phyloP scores from a whole-genome alignment of 2,888 invertebrate species.

The Pegoplata infirma region DNA sequence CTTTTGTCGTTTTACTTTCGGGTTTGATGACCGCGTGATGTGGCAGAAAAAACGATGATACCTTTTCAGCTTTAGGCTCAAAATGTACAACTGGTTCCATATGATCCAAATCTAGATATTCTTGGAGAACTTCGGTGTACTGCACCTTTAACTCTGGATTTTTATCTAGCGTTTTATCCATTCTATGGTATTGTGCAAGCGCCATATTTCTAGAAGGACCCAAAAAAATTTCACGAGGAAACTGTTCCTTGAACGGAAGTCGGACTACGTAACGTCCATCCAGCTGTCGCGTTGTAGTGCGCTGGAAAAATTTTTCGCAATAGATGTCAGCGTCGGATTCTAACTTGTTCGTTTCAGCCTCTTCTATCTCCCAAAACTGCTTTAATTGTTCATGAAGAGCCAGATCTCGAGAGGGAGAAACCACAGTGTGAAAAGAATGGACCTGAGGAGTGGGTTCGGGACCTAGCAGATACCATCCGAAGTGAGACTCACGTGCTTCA shows the following conservation, averaged over 20 bases:
- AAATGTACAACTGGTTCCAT: background rate
- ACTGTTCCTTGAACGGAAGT: background rate
- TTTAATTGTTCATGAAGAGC: constrained; percentile 2
- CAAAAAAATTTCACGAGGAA: background rate
- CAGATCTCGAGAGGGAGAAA: background rate
- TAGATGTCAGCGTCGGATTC: background rate
- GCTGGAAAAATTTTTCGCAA: constrained; percentile 15
- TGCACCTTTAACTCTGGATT: background rate
- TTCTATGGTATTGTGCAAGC: constrained; percentile 1
- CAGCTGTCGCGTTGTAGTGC: too few relatives aligned
- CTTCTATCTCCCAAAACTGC: constrained; percentile 34
- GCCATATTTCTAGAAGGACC: background rate
- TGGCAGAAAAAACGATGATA: constrained; percentile 4
- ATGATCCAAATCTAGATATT: constrained; percentile 6
- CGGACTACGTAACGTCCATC: constrained; percentile 1
- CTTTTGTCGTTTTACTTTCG: too few relatives aligned
- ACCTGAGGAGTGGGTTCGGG: background rate
- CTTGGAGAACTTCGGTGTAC: background rate
- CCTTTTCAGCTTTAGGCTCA: background rate
- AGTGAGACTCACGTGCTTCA: constrained; percentile 15
- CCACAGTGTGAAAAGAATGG: background rate
- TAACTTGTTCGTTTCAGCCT: background rate
- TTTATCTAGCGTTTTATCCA: background rate
- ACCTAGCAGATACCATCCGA: constrained; percentile 9
- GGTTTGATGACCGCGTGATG: too few relatives aligned